Evolutionary conservation across 2,113 vertebrate genomes (phyloP).

Genomic region (Fregata magnificens): DNA sequence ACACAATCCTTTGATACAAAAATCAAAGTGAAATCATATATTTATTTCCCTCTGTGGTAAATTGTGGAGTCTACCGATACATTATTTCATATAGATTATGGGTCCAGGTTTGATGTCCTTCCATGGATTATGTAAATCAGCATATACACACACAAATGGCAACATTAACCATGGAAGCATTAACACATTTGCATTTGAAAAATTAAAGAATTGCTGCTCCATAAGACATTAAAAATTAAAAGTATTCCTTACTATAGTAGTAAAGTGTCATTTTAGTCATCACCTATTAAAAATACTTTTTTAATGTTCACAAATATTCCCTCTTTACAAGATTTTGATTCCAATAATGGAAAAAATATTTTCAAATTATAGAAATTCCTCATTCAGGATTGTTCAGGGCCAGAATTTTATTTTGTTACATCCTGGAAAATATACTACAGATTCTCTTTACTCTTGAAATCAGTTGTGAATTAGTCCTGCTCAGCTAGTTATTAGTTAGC

Average conservation of each 20-base stretch:
- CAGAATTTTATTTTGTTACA: background rate
- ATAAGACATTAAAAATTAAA: background rate
- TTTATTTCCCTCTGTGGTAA: background rate
- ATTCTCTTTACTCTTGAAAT: background rate
- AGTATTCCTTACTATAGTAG: background rate
- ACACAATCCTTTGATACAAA: background rate
- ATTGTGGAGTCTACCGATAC: background rate
- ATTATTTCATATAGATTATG: fast-evolving
- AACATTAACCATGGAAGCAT: background rate
- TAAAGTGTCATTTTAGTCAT: background rate
- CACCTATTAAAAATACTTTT: background rate
- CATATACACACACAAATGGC: background rate
- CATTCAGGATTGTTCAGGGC: background rate
- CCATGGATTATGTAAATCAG: background rate
- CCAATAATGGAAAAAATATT: background rate
- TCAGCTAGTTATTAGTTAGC: background rate
- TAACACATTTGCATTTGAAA: background rate
- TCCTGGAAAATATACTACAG: background rate
- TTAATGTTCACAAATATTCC: background rate
- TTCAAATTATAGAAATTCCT: background rate
- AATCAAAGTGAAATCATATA: background rate
- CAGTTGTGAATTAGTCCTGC: background rate
- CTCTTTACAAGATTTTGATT: background rate
- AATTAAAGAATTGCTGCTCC: background rate
- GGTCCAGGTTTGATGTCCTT: background rate